phyloP scores from a whole-genome alignment of 2,888 invertebrate species.

The Pristionchus mayeri region DNA sequence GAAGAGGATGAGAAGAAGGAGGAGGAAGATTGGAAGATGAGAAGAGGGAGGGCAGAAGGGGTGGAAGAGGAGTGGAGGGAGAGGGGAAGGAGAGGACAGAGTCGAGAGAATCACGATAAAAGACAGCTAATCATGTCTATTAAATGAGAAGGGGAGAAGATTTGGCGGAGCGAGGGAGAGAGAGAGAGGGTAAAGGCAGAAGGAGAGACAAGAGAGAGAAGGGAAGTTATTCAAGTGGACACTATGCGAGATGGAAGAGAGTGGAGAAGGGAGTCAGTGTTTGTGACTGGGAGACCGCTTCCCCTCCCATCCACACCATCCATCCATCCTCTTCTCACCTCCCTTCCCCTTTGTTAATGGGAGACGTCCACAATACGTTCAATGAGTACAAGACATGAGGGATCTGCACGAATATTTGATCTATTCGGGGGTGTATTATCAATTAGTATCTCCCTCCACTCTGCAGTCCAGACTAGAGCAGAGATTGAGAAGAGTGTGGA shows the following conservation, averaged over 20 bases:
- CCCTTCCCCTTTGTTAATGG: neutral
- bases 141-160: neutral
- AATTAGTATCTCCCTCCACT: no score
- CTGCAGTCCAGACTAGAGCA: no score
- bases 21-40: neutral
- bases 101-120: slow-evolving; percentile 26
- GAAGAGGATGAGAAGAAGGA: neutral
- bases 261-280: neutral
- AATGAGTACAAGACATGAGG: no score
- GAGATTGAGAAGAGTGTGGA: no score
- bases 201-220: slow-evolving; percentile 9
- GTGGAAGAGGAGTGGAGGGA: no score
- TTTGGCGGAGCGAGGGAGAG: slow-evolving; percentile 4
- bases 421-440: no score
- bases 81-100: neutral
- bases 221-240: slow-evolving; percentile 7
- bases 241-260: neutral
- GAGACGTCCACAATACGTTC: neutral
- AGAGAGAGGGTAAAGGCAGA: slow-evolving; percentile 6
- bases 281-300: slow-evolving; percentile 20
- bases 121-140: slow-evolving; percentile 38
- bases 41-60: neutral
- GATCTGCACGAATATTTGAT: no score
- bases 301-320: slow-evolving; percentile 35
- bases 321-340: slow-evolving; percentile 19